Base-by-base conservation (phyloP, 37 sponge, comb jelly and placozoan species). In the Crambe crambe region DNA sequence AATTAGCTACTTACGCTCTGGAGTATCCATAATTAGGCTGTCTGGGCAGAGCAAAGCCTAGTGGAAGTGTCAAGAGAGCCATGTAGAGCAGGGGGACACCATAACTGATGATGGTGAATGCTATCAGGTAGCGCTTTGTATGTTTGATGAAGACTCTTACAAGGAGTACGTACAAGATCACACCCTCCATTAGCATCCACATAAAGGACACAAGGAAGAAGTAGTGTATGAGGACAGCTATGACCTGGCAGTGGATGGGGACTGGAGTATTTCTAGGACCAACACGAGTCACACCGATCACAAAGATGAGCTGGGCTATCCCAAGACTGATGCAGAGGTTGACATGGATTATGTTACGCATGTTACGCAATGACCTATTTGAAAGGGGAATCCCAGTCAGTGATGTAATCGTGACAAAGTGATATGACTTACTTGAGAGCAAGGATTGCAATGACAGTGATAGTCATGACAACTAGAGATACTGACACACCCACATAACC, bases 151-250 rank as follows among this genome's bases (percentile, higher is more conserved):
- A 90, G 20, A 90, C 91, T 25, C 37, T 69, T 23, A 90, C 86
- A 17, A 90, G 73, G 31, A 47, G 69, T 37, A 90, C 63, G 58
- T 81, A 85, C 47, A 85, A 61, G 57, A 90, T 74, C 47, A 82
- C 86, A 22, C 86, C 90, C 81, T 89, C 90, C 90, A 89, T 89
- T 65, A 89, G 71, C 90, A 89, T 84, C 90, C 90, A 89, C 90
- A 90, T 90, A 79, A 90, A 85, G 42, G 56, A 29, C 26, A 85
- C 86, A 21, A 77, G 74, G 82, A 80, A 82, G 42, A 81, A 76
- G 79, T 82, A 85, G 25, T 85, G 85, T n/a, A 85, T 44, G 18
- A 85, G 58, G 42, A 90, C 79, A 42, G 86, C 79, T 27, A 81
- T 58, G 1, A 66, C 39, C 22, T 74, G 58, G 78, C 86, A 85